A percentile compares a stretch with the other conserved stretches of the same genome.
Evolutionary conservation across 2,113 vertebrate species (phyloP).

Genomic region (Scomber colias): DNA sequence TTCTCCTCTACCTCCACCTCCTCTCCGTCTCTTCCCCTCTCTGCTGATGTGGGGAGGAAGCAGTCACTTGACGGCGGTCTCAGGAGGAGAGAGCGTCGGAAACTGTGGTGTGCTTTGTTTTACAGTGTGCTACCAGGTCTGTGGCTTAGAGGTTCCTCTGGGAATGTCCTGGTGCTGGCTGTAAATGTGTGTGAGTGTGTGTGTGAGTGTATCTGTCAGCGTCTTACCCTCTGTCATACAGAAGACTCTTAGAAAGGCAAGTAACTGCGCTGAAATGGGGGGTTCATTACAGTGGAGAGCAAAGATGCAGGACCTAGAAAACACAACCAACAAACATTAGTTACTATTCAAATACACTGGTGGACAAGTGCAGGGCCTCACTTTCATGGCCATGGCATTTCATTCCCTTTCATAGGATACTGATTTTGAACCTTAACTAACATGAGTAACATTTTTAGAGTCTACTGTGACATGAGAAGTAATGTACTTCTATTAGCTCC

Average conservation of each 20-base stretch:
- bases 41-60: constrained; percentile 18
- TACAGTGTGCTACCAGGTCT: constrained; percentile 7
- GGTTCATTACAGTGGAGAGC: constrained; percentile 93
- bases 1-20: constrained; percentile 13
- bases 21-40: not conserved
- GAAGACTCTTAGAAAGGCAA: constrained; percentile 98
- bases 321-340: not conserved
- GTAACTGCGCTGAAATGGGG: constrained; percentile 95
- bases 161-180: constrained; percentile 4
- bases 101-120: constrained; percentile 12
- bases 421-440: too few species aligned
- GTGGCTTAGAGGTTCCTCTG: not conserved
- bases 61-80: not conserved
- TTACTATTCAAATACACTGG: not conserved
- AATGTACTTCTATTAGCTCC: too few species aligned
- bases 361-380: too few species aligned
- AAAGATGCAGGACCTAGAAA: constrained; percentile 93
- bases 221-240: constrained; percentile 97
- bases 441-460: too few species aligned
- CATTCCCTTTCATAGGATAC: too few species aligned
- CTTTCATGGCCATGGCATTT: too few species aligned
- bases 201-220: not conserved
- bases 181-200: constrained; percentile 19
- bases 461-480: too few species aligned
- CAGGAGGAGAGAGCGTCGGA: not conserved